A percentile compares a stretch with the other conserved stretches of the same genome.
These are phyloP conservation scores for Leucania comma DNA, from an alignment of 2,888 invertebrate genomes.

Conservation along the genomic window DNA sequence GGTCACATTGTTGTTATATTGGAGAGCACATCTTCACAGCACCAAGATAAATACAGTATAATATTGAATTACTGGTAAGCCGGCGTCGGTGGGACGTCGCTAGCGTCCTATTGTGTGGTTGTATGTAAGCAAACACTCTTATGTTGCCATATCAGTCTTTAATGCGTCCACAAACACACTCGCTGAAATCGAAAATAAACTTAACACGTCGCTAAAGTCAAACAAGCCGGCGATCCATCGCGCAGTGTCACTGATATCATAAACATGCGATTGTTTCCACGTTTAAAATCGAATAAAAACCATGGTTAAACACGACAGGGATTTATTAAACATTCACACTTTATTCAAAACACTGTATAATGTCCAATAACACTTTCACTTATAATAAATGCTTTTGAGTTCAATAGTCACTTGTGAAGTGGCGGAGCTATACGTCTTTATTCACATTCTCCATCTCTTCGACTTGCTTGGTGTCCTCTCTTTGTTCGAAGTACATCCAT, in stretches of 20 bases:
- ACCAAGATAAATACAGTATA: conserved; percentile 73
- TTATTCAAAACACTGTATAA: conserved; percentile 64
- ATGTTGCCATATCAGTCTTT: conserved; percentile 84
- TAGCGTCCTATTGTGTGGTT: conserved; percentile 79
- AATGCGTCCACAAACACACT: conserved; percentile 82
- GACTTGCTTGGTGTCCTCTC: conserved; percentile 73
- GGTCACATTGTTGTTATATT: conserved; percentile 70
- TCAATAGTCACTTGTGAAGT: conserved; percentile 48
- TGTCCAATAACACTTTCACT: conserved; percentile 75
- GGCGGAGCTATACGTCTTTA: conserved; percentile 67
- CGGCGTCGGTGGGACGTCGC: conserved; percentile 68
- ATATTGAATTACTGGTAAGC: conserved; percentile 73
- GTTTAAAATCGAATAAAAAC: conserved; percentile 58
- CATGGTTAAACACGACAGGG: conserved; percentile 50
- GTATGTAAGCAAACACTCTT: conserved; percentile 83
- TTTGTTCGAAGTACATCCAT: conserved; percentile 81
- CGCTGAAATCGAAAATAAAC: conserved; percentile 80
- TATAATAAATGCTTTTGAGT: conserved; percentile 69
- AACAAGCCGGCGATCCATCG: conserved; percentile 67
- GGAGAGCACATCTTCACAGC: conserved; percentile 68
- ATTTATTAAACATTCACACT: conserved; percentile 69
- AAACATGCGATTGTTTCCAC: conserved; percentile 62
- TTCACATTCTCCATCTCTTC: conserved; percentile 73
- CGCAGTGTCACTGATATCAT: conserved; percentile 60
- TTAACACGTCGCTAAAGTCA: conserved; percentile 73